Base-by-base conservation (phyloP, 1,140 invertebrate species). In the Micrasema minimum region DNA sequence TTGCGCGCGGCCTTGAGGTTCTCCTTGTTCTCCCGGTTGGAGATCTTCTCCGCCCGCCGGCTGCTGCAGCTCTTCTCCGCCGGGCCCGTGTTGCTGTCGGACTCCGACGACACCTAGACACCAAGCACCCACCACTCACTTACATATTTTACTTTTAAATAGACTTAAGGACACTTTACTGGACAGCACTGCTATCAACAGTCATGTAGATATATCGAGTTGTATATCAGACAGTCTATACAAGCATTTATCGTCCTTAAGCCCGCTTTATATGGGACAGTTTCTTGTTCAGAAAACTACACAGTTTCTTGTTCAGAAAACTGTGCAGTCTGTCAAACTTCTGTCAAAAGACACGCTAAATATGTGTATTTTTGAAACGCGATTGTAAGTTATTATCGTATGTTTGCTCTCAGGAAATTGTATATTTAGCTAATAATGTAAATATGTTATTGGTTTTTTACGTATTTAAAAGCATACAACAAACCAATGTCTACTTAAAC, bases 1-100 rank as follows among this genome's bases (percentile, higher is more conserved):
- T 83, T 82, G 65, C 83, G 81, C 7, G 79, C 79, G 43, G 80
- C 79, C 64, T 83, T 83, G 72, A 82, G 78, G 57, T 83, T 81
- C 66, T 83, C 83, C 72, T 82, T 81, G 75, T 83, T 78, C 3
- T 72, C 74, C 48, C 67, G 57, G 45, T 26, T 65, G 22, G 48
- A 50, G 12, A 57, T 26, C 31, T 75, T 72, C 5, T 72, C 67
- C 31, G 64, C 55, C 35, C 46, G 43, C 22, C 72, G n/a, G 12
- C 12, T 66, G 12, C 10, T 38, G 14, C n/a, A 51, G 16, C 10
- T 38, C 20, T 77, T 20, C 78, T 78, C 76, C 78, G 80, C 76
- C 80, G 81, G 80, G 0, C 81, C 81, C 9, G 78, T 79, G 68
- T 82, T 82, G 50, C 68, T 68, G 71, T 84, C 83, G 4, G 82